Evolutionary conservation across 1,140 invertebrate species (phyloP), one percentile per base, ranked within the genome.

Genomic region (Calycopis cecrops): DNA sequence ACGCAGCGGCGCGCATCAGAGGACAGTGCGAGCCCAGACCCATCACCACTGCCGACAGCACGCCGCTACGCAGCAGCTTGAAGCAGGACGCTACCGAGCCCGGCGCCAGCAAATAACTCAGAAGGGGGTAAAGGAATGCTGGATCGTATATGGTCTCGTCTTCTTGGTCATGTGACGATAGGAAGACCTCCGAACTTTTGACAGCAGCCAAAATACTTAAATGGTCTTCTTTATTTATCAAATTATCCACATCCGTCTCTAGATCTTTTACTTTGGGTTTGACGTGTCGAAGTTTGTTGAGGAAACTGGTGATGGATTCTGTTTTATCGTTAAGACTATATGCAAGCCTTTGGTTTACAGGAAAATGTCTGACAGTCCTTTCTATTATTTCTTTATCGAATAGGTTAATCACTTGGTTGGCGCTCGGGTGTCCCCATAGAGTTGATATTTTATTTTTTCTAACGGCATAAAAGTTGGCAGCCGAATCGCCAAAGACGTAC

Each of bases 401-500:
- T 53, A 94, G 83, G 63, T 93, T 92, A 48, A 96, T 76, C 16
- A 96, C 90, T 85, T 95, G 92, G 35, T 90, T 89, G 11, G 91
- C 89, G 44, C 91, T 91, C 0, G 93, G 93, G 81, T 93, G 92
- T 60, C 91, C 90, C 90, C 89, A 93, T 42, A 94, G 76, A 16
- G 89, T 88, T 8, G 75, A 75, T 12, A 59, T 83, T 88, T 63
- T 90, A 88, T 65, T 92, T 88, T 55, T 90, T 70, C 91, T 89
- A 0, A 95, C 85, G 10, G 92, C 92, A 65, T 95, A 95, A 76
- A 94, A 91, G 34, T 90, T 91, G 9, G 93, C 91, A 0, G 94
- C 95, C 11, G 92, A 90, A 70, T 91, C 91, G 6, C 95, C 94
- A 92, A 93, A 96, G 0, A 96, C 83, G 67, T 93, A 96, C 10